Base-by-base conservation (phyloP, 2,888 invertebrate species). In the Heliconius erato region DNA sequence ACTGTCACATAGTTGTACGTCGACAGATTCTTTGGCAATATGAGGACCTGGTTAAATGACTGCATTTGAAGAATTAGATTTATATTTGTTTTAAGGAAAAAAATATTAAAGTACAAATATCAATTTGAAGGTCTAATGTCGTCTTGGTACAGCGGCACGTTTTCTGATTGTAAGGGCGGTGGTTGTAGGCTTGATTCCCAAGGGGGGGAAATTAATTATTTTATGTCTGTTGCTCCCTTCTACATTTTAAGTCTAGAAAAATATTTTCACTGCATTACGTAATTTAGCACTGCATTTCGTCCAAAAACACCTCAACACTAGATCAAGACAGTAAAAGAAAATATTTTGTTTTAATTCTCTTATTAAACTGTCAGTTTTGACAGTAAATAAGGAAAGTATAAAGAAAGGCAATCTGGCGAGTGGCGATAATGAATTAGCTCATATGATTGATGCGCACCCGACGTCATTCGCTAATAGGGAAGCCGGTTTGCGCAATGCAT, bases 1-100 rank as follows among this genome's bases (percentile, higher is more conserved):
- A 92, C 96, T 96, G 96, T 97, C 97, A 97, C 97, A 97, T 97
- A 71, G 44, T 71, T 71, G 71, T 71, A 97, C 97, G 97, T 95
- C 96, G 92, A 89, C 89, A 85, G 84, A 84, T 81, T 88, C 89
- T 74, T 81, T 40, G 88, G 85, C 91, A 91, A 91, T 89, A 89
- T 91, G 91, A 84, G 79, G 81, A 86, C 14, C 77, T 54, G 65
- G 32, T 69, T 78, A 74, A 80, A 59, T 67, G 80, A 83, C 87
- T 88, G 89, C 90, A 35, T 63, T 63, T 88, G 88, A 89, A 89
- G 88, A 87, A 86, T 74, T 16, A 74, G 19, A 28, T 44, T n/a
- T 79, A 65, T 74, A 67, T 69, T 59, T 54, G 14, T 32, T 54
- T 54, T 74, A 23, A 32, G 6, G 32, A 6, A 54, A 32, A 54